phyloP scores from a whole-genome alignment of 2,888 invertebrate species.

The Strigamia crassipes region DNA sequence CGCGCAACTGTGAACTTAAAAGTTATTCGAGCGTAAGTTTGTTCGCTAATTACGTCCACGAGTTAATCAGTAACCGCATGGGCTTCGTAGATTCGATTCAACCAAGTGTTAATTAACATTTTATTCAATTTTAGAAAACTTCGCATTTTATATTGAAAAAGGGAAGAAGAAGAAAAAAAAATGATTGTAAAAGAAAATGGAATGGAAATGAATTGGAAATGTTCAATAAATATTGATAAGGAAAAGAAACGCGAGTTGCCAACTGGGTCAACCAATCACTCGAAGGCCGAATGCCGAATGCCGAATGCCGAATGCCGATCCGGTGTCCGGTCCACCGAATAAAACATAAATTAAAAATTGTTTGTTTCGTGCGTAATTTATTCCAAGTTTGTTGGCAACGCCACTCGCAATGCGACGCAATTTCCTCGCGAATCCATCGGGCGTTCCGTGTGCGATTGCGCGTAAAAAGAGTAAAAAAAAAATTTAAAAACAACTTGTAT shows the following conservation, averaged over 20 bases:
- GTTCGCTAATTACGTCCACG: neutral
- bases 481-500: no score
- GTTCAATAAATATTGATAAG: slow-evolving; percentile 15
- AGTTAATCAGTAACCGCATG: slow-evolving; percentile 18
- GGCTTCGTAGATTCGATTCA: neutral
- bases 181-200: neutral
- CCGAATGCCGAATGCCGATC: no score
- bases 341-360: no score
- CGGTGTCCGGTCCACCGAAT: no score
- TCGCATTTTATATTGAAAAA: no score
- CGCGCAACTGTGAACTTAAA: neutral
- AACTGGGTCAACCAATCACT: neutral
- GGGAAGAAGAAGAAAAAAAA: neutral
- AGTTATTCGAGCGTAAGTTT: neutral
- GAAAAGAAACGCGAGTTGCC: neutral
- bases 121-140: neutral
- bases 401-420: no score
- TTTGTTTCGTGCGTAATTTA: no score
- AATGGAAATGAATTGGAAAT: slow-evolving; percentile 13
- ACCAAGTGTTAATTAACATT: slow-evolving; percentile 7
- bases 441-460: neutral
- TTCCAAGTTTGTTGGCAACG: neutral
- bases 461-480: no score
- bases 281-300: neutral
- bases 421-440: no score